Base-by-base conservation (phyloP, 2,797 vertebrate genomes). In the Oophaga sylvatica region DNA sequence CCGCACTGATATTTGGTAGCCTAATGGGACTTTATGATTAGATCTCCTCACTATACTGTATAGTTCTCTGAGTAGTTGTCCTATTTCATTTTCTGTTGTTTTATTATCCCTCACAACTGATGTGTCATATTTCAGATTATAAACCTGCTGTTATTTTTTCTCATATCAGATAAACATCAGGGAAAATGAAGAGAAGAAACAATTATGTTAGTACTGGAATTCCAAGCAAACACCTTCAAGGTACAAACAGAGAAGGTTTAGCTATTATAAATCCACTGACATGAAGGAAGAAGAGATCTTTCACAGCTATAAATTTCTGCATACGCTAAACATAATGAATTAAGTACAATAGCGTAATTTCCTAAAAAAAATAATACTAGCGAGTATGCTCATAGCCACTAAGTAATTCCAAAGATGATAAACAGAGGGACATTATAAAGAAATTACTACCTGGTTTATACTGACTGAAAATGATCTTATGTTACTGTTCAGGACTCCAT, bases 11-110 rank as follows among this genome's bases (percentile, higher is more conserved):
- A 91, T 87, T 82, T 59, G 87, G 81, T 86, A 79, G 35, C 90
- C 84, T 84, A 91, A 85, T 88, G 71, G 88, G 70, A 26, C 60
- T 91, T 91, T 91, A 81, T 82, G 71, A 91, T 90, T 90, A 84
- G 88, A 87, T 81, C 15, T 86, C 63, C 9, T 35, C 0, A 75
- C 71, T 86, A n/a, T 75, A 90, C 88, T 56, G 86, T 87, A 92
- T 20, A 87, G 6, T 87, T 81, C 90, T 91, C 90, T 87, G 7
- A 65, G 80, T n/a, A 83, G 70, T 89, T 89, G 88, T 89, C 88
- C 80, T 86, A 75, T 89, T 89, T 86, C 63, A 89, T 89, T 89
- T 86, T 48, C 68, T 20, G 57, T 70, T 89, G 76, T 87, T 19
- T 81, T 80, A 86, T 82, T 53, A 41, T 78, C 48, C 20, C 35